Conservation (phyloP, 35 echinoderm and acorn worm species). For the Lytechinus pictus region DNA sequence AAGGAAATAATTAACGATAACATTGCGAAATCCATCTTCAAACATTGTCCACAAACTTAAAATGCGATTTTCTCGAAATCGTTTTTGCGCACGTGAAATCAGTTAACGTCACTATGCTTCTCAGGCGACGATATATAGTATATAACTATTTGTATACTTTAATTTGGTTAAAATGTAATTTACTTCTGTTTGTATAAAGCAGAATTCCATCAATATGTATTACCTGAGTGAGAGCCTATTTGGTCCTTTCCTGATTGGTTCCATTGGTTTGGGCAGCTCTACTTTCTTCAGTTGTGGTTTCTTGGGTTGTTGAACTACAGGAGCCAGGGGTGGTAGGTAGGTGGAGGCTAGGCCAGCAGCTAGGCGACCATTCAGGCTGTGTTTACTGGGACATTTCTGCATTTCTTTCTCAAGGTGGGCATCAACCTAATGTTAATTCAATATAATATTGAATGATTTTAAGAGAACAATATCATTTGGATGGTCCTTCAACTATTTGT, state of each 20-base stretch:
- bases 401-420: constrained; percentile 87
- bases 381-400: constrained; percentile 59
- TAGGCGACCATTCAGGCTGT: constrained; percentile 68
- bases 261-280: constrained; percentile 70
- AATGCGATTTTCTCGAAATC: no score
- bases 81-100: no score
- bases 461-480: background rate
- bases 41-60: no score
- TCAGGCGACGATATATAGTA: no score
- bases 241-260: constrained; percentile 65
- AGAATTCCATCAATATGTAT: background rate
- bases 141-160: no score
- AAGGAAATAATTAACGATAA: no score
- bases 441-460: background rate
- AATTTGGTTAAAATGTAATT: no score
- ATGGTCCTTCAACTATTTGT: background rate
- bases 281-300: constrained; percentile 60
- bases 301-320: constrained; percentile 67
- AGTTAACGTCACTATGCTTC: no score
- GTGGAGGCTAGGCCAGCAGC: constrained; percentile 80
- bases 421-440: constrained; percentile 68
- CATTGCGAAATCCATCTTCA: no score
- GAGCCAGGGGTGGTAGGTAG: constrained; percentile 88
- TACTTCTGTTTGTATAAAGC: no score
- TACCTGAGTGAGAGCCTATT: constrained; percentile 86